Percentiles rank a stretch among this genome's conserved stretches.
Evolutionary conservation across 2,113 vertebrate species (phyloP).

Genomic region (Cyphomyrus discorhynchus): DNA sequence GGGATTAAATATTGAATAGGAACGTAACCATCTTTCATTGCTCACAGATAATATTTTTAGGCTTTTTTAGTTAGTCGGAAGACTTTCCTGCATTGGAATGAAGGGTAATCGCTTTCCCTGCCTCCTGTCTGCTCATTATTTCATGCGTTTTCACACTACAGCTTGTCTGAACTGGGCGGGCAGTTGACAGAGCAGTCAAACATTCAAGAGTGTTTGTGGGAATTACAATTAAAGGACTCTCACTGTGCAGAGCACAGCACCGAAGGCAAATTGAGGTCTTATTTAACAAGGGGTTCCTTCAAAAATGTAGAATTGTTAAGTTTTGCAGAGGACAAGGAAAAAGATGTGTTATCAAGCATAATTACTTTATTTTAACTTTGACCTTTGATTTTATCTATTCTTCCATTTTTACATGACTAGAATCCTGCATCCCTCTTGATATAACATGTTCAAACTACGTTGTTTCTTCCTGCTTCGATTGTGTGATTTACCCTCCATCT

Average conservation of each 20-base stretch:
- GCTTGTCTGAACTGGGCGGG: slow-evolving; percentile 5
- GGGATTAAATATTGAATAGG: not conserved
- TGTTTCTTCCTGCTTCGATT: not conserved
- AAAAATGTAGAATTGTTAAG: not conserved
- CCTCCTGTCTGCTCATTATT: not conserved
- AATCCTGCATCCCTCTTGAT: not conserved
- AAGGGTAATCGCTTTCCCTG: not conserved
- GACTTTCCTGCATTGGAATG: not conserved
- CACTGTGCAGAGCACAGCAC: not conserved
- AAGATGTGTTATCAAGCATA: not conserved
- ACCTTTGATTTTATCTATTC: not conserved
- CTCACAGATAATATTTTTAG: not conserved
- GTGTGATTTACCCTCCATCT: not conserved
- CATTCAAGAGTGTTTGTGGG: not conserved
- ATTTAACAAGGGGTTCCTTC: not conserved
- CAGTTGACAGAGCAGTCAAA: slow-evolving; percentile 4
- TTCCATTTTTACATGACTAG: not conserved
- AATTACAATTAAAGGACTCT: not conserved
- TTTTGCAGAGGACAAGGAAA: not conserved
- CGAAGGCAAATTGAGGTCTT: not conserved
- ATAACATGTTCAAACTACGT: not conserved
- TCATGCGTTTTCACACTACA: slow-evolving; percentile 2
- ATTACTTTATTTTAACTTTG: not conserved
- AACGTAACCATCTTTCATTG: not conserved
- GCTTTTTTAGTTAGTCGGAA: not conserved